Conservation (phyloP, 2,113 vertebrate species). For the Petrocephalus zakoni region DNA sequence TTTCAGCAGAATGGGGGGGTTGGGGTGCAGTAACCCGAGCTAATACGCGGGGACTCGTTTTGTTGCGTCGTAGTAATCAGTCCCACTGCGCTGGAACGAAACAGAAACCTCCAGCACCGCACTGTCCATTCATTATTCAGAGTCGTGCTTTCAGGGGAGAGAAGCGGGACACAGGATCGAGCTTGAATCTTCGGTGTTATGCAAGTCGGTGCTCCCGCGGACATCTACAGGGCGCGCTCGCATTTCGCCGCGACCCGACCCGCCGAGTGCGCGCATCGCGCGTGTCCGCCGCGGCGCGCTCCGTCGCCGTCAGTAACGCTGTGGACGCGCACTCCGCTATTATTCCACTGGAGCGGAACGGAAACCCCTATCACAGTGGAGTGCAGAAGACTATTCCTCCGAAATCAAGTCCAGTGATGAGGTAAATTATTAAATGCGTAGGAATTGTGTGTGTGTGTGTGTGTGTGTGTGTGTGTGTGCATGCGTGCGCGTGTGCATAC, state of each 20-base stretch:
- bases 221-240: background rate
- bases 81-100: conserved; percentile 52
- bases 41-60: conserved; percentile 47
- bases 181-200: conserved; percentile 50
- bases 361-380: background rate
- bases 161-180: conserved; percentile 31
- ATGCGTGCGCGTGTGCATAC: background rate
- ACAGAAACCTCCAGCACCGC: conserved; percentile 57
- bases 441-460: background rate
- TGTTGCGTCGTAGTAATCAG: conserved; percentile 45
- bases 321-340: background rate
- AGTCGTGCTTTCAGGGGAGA: conserved; percentile 42
- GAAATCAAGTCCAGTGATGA: conserved; percentile 3
- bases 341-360: background rate
- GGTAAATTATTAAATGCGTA: conserved; percentile 11
- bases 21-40: conserved; percentile 57
- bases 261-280: background rate
- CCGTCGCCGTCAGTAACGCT: background rate
- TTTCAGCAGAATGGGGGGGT: conserved; percentile 45
- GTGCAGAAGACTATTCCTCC: background rate
- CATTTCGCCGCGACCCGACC: background rate
- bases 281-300: background rate
- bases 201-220: conserved; percentile 27
- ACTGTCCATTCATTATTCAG: conserved; percentile 66
- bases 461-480: background rate